Evolutionary conservation across 2,888 invertebrate genomes (phyloP).

Genomic region (Atherix ibis): DNA sequence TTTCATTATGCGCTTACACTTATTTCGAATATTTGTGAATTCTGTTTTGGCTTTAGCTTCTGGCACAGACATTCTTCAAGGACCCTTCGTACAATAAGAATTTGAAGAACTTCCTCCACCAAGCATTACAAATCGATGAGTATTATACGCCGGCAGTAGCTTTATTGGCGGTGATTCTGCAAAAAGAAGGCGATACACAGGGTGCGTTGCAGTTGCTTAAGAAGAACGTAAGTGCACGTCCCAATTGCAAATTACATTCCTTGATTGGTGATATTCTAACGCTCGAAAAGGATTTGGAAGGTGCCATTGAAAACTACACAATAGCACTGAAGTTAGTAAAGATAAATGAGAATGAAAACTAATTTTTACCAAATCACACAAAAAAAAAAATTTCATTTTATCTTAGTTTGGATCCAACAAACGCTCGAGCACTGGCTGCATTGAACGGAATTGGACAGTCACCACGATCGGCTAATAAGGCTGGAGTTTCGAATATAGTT

Average conservation of each 20-base stretch:
- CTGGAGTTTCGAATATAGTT: conserved; percentile 15
- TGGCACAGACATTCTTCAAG: conserved; percentile 55
- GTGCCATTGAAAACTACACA: conserved; percentile 28
- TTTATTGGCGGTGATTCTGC: conserved; percentile 52
- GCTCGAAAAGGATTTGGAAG: conserved; percentile 21
- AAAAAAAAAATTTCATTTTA: neutral
- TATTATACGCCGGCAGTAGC: conserved; percentile 57
- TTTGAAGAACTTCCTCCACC: conserved; percentile 54
- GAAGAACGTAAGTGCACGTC: conserved; percentile 38
- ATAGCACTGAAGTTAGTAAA: conserved; percentile 21
- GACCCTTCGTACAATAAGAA: conserved; percentile 38
- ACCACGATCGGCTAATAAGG: conserved; percentile 14
- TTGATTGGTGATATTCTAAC: conserved; percentile 26
- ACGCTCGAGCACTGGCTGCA: conserved; percentile 24
- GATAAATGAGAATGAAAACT: neutral
- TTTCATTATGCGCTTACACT: conserved; percentile 8
- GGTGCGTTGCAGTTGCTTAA: conserved; percentile 51
- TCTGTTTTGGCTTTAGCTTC: conserved; percentile 39
- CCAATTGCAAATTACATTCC: conserved; percentile 24
- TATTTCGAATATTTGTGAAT: neutral
- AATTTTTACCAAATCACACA: neutral
- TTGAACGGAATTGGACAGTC: conserved; percentile 24
- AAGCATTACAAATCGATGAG: conserved; percentile 54
- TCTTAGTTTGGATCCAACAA: conserved; percentile 25
- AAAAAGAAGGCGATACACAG: conserved; percentile 46